Percentiles rank a stretch among this genome's conserved stretches.
These are phyloP conservation scores for Villa cingulata DNA, from an alignment of 2,888 invertebrate species.

Conservation along the genomic window DNA sequence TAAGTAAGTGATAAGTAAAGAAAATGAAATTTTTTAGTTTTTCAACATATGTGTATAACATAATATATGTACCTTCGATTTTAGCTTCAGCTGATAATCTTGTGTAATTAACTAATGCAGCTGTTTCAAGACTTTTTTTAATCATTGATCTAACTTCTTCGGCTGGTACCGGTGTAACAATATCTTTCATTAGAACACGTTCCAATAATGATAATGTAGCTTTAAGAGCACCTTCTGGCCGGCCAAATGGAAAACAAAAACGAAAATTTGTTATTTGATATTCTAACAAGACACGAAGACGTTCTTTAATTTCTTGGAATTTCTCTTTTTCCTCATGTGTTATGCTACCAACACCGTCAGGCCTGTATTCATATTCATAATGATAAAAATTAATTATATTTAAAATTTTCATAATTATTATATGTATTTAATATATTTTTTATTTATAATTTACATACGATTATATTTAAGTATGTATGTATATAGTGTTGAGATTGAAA, in stretches of 20 bases:
- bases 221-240: constrained; percentile 96
- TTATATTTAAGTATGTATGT: no score
- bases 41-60: no score
- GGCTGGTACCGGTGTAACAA: constrained; percentile 90
- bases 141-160: constrained; percentile 93
- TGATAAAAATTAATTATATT: constrained; percentile 1
- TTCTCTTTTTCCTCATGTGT: constrained; percentile 96
- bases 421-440: no score
- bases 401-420: no score
- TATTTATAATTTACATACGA: neutral
- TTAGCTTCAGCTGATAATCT: constrained; percentile 92
- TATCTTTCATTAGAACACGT: constrained; percentile 97
- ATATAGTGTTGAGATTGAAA: no score
- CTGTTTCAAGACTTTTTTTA: constrained; percentile 93
- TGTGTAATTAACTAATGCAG: constrained; percentile 94
- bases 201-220: constrained; percentile 91
- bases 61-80: constrained; percentile 66
- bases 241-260: constrained; percentile 96
- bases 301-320: constrained; percentile 94
- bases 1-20: no score
- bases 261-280: constrained; percentile 98
- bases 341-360: constrained; percentile 97
- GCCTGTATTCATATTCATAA: constrained; percentile 45
- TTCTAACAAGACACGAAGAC: constrained; percentile 81
- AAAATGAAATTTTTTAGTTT: no score